Evolutionary conservation across 2,113 vertebrate genomes (phyloP), one percentile per base, ranked within the genome.

Genomic region (Bubalus kerabau): DNA sequence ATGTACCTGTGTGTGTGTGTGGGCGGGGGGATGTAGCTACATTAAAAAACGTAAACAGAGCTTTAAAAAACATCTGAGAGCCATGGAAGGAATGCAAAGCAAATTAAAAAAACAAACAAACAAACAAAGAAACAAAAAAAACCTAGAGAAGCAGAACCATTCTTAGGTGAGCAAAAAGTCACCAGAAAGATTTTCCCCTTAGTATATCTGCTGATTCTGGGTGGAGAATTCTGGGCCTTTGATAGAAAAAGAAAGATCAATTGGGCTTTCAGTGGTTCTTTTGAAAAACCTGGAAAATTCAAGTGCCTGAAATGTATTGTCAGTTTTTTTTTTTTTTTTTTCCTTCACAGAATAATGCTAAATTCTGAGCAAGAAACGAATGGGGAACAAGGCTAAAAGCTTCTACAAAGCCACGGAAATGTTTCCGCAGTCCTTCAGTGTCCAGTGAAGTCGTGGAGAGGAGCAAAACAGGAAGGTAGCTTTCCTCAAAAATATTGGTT

Each of bases 1-100:
- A 3, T 19, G 28, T 15, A 90, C 62, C 48, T 50, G 7, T 9
- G 12, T 1, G 13, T 4, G 57, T 50, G 50, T 59, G 16, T 14
- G 32, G 15, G 15, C 0, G 3, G 59, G 28, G 26, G 28, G 13
- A 1, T 16, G 7, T 17, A 87, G 21, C 12, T 84, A 30, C 16
- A 1, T 81, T 94, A n/a, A 2, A 40, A 91, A 78, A 89, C 2
- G 23, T 1, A 57, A 32, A 12, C 5, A 67, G 4, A 67, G 7
- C 1, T 88, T 67, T 64, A 40, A 62, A 30, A 64, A 13, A 3
- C 10, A 57, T 48, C 32, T 74, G 57, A 89, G 46, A 89, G 62
- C 19, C 78, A 13, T 0, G 0, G 14, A 86, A 96, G 23, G 5
- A 71, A 23, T 60, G 12, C 19, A 16, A 88, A 57, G 0, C 7